Evolutionary conservation across 2,888 invertebrate species (phyloP).

Genomic region (Nomada lathburiana): DNA sequence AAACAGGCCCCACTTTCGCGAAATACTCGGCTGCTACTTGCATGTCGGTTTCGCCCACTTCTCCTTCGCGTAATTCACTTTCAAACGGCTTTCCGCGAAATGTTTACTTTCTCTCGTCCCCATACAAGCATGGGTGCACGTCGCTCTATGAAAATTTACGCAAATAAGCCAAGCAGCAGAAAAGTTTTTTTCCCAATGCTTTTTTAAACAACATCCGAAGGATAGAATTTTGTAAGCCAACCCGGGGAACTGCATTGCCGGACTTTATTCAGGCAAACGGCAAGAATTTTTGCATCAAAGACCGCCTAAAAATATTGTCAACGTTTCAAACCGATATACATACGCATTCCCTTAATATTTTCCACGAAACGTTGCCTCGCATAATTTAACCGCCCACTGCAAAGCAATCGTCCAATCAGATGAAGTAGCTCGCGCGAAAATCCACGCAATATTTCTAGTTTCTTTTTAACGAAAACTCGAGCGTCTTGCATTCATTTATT

Average conservation of each 20-base stretch:
- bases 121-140: constrained; percentile 3
- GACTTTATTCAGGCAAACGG: background rate
- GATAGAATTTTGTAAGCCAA: background rate
- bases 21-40: constrained; percentile 14
- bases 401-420: background rate
- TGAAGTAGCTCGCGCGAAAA: background rate
- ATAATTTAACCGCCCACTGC: background rate
- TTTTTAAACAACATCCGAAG: constrained; percentile 20
- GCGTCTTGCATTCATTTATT: constrained; percentile 42
- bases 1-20: constrained; percentile 16
- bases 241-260: background rate
- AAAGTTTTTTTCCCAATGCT: constrained; percentile 9
- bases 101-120: constrained; percentile 22
- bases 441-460: background rate
- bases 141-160: constrained; percentile 32
- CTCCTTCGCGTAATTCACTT: constrained; percentile 32
- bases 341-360: background rate
- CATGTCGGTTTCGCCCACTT: constrained; percentile 18
- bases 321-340: background rate
- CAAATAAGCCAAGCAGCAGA: constrained; percentile 19
- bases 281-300: background rate
- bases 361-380: background rate
- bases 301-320: background rate
- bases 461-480: constrained; percentile 19
- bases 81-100: constrained; percentile 16